Evolutionary conservation across 2,797 vertebrate genomes (phyloP).

Genomic region (Strix occidentalis): DNA sequence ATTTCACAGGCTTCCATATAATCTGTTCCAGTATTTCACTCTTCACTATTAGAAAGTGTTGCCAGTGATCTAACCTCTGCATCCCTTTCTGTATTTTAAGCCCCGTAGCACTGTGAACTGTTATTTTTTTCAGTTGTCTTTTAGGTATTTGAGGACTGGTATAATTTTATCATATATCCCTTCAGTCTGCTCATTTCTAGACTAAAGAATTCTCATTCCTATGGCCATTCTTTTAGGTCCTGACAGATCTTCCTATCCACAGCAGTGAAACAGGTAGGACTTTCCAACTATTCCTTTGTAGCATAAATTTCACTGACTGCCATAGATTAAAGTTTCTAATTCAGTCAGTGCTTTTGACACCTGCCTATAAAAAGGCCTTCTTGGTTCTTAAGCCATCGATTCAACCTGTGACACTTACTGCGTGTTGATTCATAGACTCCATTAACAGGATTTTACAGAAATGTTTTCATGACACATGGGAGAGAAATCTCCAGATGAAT

Average conservation of each 20-base stretch:
- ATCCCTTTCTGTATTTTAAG: neutral
- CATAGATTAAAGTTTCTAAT: conserved; percentile 29
- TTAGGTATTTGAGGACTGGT: neutral
- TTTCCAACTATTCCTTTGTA: neutral
- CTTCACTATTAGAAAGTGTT: neutral
- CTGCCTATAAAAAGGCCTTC: conserved; percentile 10
- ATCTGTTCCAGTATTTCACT: neutral
- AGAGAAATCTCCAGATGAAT: neutral
- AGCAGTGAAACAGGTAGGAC: neutral
- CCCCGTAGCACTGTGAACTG: neutral
- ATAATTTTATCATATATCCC: neutral
- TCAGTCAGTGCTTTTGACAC: conserved; percentile 10
- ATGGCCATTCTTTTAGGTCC: neutral
- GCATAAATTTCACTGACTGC: conserved; percentile 2
- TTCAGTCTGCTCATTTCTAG: neutral
- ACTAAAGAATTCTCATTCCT: neutral
- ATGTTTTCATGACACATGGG: neutral
- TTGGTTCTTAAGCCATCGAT: neutral
- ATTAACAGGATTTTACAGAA: conserved; percentile 39
- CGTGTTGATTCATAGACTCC: conserved; percentile 29
- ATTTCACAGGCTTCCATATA: neutral
- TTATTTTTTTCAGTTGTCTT: neutral
- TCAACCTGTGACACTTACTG: neutral
- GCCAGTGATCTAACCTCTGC: neutral
- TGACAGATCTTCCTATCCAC: neutral